Conservation (phyloP, 2,888 invertebrate genomes). For the Eilema depressum region DNA sequence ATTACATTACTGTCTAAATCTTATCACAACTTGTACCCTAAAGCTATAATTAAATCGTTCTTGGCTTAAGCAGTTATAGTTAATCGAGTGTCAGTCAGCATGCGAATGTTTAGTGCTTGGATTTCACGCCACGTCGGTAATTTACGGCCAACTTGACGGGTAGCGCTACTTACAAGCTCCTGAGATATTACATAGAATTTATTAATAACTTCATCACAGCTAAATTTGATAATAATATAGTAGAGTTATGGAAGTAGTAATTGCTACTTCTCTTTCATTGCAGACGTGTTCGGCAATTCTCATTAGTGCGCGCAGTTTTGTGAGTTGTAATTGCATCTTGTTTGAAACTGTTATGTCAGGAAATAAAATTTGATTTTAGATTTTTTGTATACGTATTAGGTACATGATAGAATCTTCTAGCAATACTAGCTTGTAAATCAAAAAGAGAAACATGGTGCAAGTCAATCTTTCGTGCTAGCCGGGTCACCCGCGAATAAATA, state of each 20-base stretch:
- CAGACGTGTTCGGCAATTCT: neutral
- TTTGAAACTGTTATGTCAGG: neutral
- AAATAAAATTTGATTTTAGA: no score
- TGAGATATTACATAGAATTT: constrained; percentile 12
- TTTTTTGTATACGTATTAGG: no score
- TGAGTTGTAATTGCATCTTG: neutral
- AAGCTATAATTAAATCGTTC: constrained; percentile 25
- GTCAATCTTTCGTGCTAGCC: neutral
- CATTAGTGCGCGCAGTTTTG: neutral
- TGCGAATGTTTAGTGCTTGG: constrained; percentile 22
- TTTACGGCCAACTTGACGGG: constrained; percentile 26
- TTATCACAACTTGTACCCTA: constrained; percentile 9
- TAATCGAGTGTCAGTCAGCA: constrained; percentile 35
- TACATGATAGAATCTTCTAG: no score
- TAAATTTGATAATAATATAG: neutral
- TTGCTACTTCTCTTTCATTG: neutral
- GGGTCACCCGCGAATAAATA: no score
- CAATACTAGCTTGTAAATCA: no score
- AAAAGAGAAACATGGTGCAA: no score
- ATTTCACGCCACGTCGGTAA: constrained; percentile 24
- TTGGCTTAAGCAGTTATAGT: constrained; percentile 18
- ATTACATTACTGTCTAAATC: constrained; percentile 5
- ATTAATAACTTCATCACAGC: neutral
- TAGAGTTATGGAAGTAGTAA: neutral
- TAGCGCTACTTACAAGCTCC: constrained; percentile 20